Evolutionary conservation across 2,797 vertebrate species (phyloP), one percentile per base, ranked within the genome.

Genomic region (Malurus leucopterus): DNA sequence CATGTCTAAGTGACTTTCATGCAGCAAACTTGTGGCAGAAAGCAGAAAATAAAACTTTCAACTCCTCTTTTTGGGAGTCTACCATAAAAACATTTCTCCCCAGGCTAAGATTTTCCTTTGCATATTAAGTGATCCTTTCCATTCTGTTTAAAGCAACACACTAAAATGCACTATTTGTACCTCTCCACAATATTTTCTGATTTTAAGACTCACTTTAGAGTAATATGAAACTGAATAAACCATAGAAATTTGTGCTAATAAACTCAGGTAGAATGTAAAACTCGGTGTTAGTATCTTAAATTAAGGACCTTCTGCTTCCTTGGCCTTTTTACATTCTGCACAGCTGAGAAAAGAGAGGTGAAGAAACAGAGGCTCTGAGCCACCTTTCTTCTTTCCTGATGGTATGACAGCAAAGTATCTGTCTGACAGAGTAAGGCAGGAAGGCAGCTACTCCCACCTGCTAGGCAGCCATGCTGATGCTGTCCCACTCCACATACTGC

Each of bases 191-290:
- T 89, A 87, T 85, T 90, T 92, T 67, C 70, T 95, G 87, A 89
- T 93, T 91, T 93, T 92, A 94, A 92, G 82, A 81, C 84, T 93
- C 83, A 89, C 76, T 93, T 93, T 91, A 79, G 43, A 86, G 71
- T 75, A 91, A 88, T 84, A 73, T 12, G 40, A 64, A 84, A 84
- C 63, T 80, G 82, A 89, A 95, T 88, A 91, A 93, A 91, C 55
- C 63, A 68, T 13, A 55, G 73, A 90, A 92, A 93, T 91, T 75
- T 85, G 51, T 1, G 5, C 82, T 90, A 89, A 92, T 93, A 81
- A 92, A 87, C 70, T 86, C 82, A 75, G 88, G 72, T 53, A 80
- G 58, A 83, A 6, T 62, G 65, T 88, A 92, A 71, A 95, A 82
- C 54, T 84, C 0, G 0, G 27, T 34, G 30, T 49, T 83, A 34